A percentile compares a stretch with the other conserved stretches of the same genome.
These are phyloP conservation scores for Holacanthella duospinosa DNA, from an alignment of 2,888 invertebrate genomes.

Conservation along the genomic window DNA sequence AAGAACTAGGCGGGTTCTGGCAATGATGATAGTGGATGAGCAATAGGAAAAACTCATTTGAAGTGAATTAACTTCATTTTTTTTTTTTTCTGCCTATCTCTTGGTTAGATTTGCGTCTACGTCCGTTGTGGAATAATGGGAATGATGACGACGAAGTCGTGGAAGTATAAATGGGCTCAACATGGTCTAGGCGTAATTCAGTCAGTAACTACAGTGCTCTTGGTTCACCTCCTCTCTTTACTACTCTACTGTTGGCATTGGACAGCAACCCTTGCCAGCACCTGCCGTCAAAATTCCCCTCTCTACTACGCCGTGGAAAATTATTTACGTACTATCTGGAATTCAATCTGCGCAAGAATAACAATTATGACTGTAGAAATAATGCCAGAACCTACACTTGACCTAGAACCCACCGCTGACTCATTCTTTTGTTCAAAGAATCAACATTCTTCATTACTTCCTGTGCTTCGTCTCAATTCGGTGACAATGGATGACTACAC, in stretches of 20 bases:
- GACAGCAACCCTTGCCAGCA: neutral
- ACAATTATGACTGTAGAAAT: neutral
- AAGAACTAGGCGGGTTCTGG: no score
- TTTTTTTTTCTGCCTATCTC: neutral
- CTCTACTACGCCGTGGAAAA: neutral
- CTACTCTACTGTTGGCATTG: neutral
- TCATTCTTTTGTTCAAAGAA: neutral
- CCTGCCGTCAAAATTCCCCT: neutral
- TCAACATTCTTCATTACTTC: constrained; percentile 7
- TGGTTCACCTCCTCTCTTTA: neutral
- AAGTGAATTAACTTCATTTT: no score
- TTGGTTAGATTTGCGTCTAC: neutral
- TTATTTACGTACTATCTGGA: neutral
- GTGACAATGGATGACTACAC: constrained; percentile 10
- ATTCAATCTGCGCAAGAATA: neutral
- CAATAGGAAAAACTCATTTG: neutral
- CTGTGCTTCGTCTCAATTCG: constrained; percentile 19
- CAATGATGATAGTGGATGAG: no score
- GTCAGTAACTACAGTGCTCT: neutral
- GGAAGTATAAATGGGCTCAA: neutral
- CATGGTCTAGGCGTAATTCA: neutral
- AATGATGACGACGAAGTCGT: neutral
- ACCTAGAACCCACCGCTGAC: constrained; percentile 11
- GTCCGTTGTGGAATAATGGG: neutral
- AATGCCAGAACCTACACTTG: neutral